Conservation (phyloP, 1,140 invertebrate species). For the Euwallacea fornicatus region DNA sequence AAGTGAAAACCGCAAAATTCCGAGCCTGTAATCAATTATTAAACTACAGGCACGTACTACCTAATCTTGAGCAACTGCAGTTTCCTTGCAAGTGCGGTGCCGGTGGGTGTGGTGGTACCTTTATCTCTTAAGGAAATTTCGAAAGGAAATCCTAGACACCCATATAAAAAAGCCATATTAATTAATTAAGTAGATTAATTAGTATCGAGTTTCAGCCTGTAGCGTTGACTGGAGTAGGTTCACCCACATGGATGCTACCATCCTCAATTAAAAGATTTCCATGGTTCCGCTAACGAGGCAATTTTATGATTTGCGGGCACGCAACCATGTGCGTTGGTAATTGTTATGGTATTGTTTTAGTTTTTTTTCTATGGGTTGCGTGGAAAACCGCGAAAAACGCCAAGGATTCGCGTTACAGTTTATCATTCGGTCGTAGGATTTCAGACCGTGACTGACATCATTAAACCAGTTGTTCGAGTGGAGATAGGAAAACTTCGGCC, state of each 20-base stretch:
- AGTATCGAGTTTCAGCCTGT: neutral
- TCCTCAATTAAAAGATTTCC: slow-evolving; percentile 4
- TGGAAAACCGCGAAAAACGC: slow-evolving; percentile 3
- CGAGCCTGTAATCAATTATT: neutral
- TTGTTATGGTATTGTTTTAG: slow-evolving; percentile 5
- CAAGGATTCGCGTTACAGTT: slow-evolving; percentile 2
- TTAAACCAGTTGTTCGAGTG: neutral
- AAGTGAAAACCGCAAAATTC: neutral
- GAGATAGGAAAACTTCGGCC: neutral
- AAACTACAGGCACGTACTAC: slow-evolving; percentile 1
- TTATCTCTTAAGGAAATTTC: neutral
- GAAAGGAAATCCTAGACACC: neutral
- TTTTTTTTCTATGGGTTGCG: slow-evolving; percentile 2
- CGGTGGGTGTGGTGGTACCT: neutral
- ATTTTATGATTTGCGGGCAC: neutral
- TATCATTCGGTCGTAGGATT: slow-evolving; percentile 1
- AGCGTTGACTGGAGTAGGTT: neutral
- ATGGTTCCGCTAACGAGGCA: slow-evolving; percentile 1
- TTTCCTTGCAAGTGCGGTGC: neutral
- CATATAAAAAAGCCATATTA: neutral
- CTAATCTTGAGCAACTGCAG: neutral
- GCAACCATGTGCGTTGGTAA: slow-evolving; percentile 3
- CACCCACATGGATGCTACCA: neutral
- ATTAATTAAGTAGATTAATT: neutral
- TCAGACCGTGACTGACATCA: neutral